Base-by-base conservation (phyloP, 2,888 invertebrate genomes). In the Poecilus cupreus region DNA sequence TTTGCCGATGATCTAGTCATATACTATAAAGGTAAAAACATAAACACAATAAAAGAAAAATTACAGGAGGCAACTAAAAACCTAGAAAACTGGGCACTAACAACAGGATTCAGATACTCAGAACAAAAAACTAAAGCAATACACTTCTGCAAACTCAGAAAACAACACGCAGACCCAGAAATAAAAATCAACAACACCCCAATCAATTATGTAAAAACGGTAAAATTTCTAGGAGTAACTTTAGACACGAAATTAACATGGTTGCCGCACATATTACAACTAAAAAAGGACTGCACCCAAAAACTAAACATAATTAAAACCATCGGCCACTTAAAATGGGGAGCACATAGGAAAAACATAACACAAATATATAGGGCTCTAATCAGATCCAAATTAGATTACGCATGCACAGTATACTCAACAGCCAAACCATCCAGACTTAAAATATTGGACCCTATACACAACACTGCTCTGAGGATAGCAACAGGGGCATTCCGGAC, bases 401-500 rank as follows among this genome's bases (percentile, higher is more conserved):
- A 79, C 13, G 70, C 70, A 18, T 43, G 43, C 11, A 20, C 26
- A 13, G 13, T 79, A 5, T 79, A 79, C 39, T 8, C 16, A 11
- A 57, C 13, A 8, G 76, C 76, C 8, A 26, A 16, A n/a, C 16
- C 11, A 24, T 8, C 51, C 11, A 26, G 11, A 20, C 13, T 57
- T 10, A 76, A 76, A 37, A 57, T 13, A 32, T 20, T 76, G 3
- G 76, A 76, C 13, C 13, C 26, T n/a, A 57, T 76, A n/a, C n/a
- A n/a, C n/a, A n/a, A n/a, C n/a, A n/a, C n/a, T n/a, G n/a, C n/a
- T n/a, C n/a, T n/a, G n/a, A 54, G 54, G 13, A 13, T 54, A 54
- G 76, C 76, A 8, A 51, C 51, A 11, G 76, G 76, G 3, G 76
- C 57, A n/a, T 76, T 57, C 18, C 11, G 16, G 6, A 78, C 78